These are phyloP conservation scores for Notarius lentiginosus DNA, from an alignment of 2,113 vertebrate genomes.

Conservation along the genomic window DNA sequence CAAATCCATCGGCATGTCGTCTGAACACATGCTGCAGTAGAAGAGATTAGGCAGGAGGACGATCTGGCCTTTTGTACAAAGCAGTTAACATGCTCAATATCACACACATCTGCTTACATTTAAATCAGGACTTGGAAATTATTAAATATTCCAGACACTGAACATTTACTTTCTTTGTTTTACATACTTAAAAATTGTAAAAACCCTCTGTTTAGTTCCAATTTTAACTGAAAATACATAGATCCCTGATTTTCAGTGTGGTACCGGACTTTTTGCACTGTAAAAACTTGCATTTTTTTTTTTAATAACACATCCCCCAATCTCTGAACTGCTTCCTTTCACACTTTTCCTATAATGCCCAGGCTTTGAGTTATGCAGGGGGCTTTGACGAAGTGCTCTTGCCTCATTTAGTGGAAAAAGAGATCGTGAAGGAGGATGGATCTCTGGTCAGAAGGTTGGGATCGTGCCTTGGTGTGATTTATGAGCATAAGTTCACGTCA, in stretches of 20 bases:
- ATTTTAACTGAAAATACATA: neutral
- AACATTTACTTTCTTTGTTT: neutral
- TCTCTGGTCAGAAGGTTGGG: slow-evolving; percentile 93
- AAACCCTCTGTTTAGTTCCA: neutral
- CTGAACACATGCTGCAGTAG: neutral
- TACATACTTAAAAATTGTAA: too few relatives aligned
- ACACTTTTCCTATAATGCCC: slow-evolving; percentile 37
- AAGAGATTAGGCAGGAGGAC: neutral
- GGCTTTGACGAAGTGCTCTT: slow-evolving; percentile 77
- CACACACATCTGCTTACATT: neutral
- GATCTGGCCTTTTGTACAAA: neutral
- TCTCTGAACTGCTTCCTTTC: slow-evolving; percentile 15
- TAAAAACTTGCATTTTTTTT: neutral
- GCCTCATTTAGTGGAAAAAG: slow-evolving; percentile 85
- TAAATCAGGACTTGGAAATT: neutral
- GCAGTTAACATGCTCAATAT: neutral
- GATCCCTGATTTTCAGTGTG: neutral
- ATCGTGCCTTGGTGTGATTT: slow-evolving; percentile 58
- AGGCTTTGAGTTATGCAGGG: slow-evolving; percentile 90
- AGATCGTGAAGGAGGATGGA: slow-evolving; percentile 85
- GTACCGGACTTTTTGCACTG: neutral
- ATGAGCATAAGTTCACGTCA: neutral
- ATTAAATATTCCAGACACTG: neutral
- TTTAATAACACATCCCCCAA: neutral
- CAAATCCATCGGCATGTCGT: neutral